Evolutionary conservation across 2,113 vertebrate genomes (phyloP), one percentile per base, ranked within the genome.

Genomic region (Cyanistes caeruleus): DNA sequence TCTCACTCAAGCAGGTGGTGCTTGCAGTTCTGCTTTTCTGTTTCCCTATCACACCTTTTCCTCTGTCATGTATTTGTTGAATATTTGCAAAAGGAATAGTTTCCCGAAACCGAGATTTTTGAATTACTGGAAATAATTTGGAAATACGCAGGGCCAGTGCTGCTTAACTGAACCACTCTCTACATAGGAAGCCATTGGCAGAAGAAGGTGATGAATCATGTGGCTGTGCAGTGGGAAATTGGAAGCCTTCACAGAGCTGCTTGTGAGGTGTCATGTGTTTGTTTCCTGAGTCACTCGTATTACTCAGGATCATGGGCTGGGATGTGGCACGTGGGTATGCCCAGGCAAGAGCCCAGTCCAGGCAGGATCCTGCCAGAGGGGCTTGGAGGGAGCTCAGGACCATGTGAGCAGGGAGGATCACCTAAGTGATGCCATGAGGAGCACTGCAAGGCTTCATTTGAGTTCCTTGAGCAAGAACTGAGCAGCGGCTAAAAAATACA

Each of bases 201-300:
- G 67, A 10, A 78, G 69, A 30, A 35, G 89, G 33, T 65, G 51
- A 64, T 77, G 39, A 83, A 85, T 87, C 73, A 56, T 33, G 33
- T 75, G 46, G 41, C 60, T 83, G 15, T 59, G 78, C 10, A n/a
- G 80, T 23, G 35, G 35, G 73, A 69, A 75, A 53, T 1, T 48
- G 78, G 92, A 94, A 92, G 51, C 63, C 56, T 74, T 67, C 84
- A 68, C 56, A 75, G 89, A 75, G 69, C 69, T 82, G 73, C 83
- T 82, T 84, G 84, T 75, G 91, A 87, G 86, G 13, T 68, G 81
- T 91, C 94, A 84, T 52, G 72, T 1, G 5, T 69, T 69, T 79
- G 35, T 44, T 44, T 49, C 76, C 75, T 52, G 76, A 96, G 60
- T 89, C 91, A 93, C 85, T n/a, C 0, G 0, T 0, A 3, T 85